These are phyloP conservation scores for Acromyrmex charruanus DNA, from an alignment of 1,140 invertebrate species.

Conservation along the genomic window DNA sequence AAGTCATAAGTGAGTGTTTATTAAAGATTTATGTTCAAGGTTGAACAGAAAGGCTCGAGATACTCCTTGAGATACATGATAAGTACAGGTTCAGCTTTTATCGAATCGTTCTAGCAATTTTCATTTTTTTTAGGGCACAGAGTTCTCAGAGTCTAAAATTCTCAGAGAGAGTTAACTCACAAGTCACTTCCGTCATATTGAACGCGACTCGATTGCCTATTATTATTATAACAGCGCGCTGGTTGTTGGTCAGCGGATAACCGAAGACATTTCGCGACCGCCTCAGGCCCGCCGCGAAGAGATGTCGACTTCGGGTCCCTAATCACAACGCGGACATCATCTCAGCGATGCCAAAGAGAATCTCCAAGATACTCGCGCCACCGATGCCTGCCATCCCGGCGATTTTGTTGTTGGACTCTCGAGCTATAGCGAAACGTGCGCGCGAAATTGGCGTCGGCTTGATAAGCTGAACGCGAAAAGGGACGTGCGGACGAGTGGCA, in stretches of 20 bases:
- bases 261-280: conserved; percentile 30
- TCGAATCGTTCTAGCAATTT: conserved; percentile 12
- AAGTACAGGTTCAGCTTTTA: not conserved
- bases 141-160: conserved; percentile 10
- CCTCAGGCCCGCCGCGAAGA: conserved; percentile 23
- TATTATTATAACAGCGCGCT: conserved; percentile 54
- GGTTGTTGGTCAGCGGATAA: conserved; percentile 37
- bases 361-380: conserved; percentile 36
- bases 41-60: not conserved
- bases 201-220: conserved; percentile 44
- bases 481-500: conserved; percentile 16
- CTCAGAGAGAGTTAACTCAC: conserved; percentile 3
- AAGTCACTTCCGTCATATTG: conserved; percentile 44
- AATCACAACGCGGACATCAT: conserved; percentile 49
- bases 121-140: conserved; percentile 10
- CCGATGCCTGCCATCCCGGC: conserved; percentile 14
- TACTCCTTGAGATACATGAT: not conserved
- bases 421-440: not conserved
- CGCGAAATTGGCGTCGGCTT: conserved; percentile 31
- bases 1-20: not conserved
- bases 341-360: conserved; percentile 6
- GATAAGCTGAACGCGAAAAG: conserved; percentile 54
- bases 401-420: conserved; percentile 18
- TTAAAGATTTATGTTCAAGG: not conserved
- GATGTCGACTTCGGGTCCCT: conserved; percentile 36